Percentiles rank a stretch among this genome's conserved stretches.
Evolutionary conservation across 2,113 vertebrate genomes (phyloP).

Genomic region (Rhea pennata): DNA sequence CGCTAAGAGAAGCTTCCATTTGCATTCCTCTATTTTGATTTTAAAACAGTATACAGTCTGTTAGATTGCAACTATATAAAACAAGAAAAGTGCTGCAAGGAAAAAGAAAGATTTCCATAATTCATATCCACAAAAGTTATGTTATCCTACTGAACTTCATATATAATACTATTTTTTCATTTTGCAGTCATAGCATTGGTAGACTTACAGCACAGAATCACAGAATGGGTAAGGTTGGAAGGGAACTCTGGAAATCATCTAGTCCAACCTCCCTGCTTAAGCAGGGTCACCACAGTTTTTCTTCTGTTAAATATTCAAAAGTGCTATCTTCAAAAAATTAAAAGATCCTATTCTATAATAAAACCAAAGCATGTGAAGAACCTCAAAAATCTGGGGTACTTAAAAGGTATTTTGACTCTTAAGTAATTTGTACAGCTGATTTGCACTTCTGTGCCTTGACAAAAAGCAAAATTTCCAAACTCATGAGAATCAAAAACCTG

Average conservation of each 20-base stretch:
- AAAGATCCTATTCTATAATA: neutral
- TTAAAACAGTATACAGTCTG: neutral
- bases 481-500: neutral
- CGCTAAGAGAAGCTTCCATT: neutral
- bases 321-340: neutral
- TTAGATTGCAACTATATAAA: neutral
- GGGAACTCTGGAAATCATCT: no score
- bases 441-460: neutral
- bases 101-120: neutral
- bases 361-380: neutral
- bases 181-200: neutral
- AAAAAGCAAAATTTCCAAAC: neutral
- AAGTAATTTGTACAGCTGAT: neutral
- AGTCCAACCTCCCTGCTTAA: no score
- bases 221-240: no score
- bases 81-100: neutral
- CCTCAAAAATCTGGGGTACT: neutral
- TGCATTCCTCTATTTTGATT: neutral
- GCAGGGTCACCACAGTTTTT: neutral
- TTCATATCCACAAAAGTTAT: neutral
- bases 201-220: neutral
- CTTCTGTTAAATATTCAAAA: neutral
- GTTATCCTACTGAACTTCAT: neutral
- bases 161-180: neutral
- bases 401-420: neutral